phyloP scores from a whole-genome alignment of 2,113 vertebrate genomes.

The Accipiter cooperii region DNA sequence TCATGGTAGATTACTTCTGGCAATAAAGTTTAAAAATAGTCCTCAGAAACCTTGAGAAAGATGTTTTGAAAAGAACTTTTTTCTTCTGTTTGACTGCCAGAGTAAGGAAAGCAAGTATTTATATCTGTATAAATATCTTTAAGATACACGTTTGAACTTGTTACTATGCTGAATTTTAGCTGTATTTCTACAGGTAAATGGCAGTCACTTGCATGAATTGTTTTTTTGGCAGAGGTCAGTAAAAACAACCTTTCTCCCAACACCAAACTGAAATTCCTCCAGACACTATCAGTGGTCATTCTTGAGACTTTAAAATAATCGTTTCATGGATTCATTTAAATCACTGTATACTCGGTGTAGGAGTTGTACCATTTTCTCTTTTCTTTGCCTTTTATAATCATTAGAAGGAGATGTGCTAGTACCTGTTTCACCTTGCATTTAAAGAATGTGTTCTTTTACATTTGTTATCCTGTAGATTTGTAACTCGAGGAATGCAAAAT shows the following conservation, averaged over 20 bases:
- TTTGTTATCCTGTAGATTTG: not conserved
- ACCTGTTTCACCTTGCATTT: not conserved
- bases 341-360: not conserved
- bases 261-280: not conserved
- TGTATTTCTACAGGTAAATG: not conserved
- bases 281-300: not conserved
- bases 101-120: constrained; percentile 13
- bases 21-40: constrained; percentile 22
- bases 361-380: not conserved
- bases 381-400: not conserved
- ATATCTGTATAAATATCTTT: not conserved
- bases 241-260: not conserved
- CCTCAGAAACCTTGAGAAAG: not conserved
- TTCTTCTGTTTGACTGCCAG: not conserved
- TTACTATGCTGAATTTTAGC: not conserved
- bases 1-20: not conserved
- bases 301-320: not conserved
- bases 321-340: not conserved
- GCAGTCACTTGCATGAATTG: not conserved
- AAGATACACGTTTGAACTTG: not conserved
- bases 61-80: not conserved
- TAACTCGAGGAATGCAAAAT: not conserved
- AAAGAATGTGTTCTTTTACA: not conserved
- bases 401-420: not conserved
- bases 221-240: not conserved